Conservation (phyloP, 2,113 vertebrate species). For the Dicentrarchus labrax region DNA sequence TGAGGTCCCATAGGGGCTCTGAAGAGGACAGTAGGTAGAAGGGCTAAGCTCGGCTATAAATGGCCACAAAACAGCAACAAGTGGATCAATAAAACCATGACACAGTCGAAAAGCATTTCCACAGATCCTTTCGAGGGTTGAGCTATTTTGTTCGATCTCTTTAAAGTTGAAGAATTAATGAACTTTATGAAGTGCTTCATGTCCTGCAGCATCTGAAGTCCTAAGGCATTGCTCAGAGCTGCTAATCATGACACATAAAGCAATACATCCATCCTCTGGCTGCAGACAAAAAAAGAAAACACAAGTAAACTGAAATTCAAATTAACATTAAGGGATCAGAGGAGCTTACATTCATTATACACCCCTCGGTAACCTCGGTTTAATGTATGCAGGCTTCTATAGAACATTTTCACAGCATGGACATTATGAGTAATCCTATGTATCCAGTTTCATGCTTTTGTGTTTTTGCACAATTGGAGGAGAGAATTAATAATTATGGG, state of each 20-base stretch:
- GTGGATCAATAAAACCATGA: slow-evolving; percentile 51
- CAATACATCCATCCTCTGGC: slow-evolving; percentile 9
- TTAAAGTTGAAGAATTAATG: slow-evolving; percentile 33
- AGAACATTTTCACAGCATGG: background rate
- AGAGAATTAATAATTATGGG: slow-evolving; percentile 1
- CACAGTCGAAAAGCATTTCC: slow-evolving; percentile 15
- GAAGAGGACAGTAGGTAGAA: slow-evolving; percentile 39
- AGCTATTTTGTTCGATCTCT: slow-evolving; percentile 20
- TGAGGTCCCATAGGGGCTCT: slow-evolving; percentile 21
- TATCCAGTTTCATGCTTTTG: background rate
- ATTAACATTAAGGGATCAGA: slow-evolving; percentile 28
- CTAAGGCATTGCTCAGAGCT: slow-evolving; percentile 33
- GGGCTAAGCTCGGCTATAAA: slow-evolving; percentile 1
- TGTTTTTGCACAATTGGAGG: slow-evolving; percentile 1
- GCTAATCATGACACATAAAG: slow-evolving; percentile 40
- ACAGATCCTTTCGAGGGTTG: background rate
- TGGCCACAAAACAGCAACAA: slow-evolving; percentile 27
- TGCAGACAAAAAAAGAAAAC: slow-evolving; percentile 23
- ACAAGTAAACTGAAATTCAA: slow-evolving; percentile 23
- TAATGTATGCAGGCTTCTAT: background rate
- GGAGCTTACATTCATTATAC: slow-evolving; percentile 5
- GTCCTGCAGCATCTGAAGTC: slow-evolving; percentile 12
- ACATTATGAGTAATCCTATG: background rate
- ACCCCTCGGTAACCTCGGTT: background rate
- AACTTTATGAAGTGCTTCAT: slow-evolving; percentile 8